phyloP scores from a whole-genome alignment of 2,888 invertebrate genomes.

The Oegoconia quadripuncta region DNA sequence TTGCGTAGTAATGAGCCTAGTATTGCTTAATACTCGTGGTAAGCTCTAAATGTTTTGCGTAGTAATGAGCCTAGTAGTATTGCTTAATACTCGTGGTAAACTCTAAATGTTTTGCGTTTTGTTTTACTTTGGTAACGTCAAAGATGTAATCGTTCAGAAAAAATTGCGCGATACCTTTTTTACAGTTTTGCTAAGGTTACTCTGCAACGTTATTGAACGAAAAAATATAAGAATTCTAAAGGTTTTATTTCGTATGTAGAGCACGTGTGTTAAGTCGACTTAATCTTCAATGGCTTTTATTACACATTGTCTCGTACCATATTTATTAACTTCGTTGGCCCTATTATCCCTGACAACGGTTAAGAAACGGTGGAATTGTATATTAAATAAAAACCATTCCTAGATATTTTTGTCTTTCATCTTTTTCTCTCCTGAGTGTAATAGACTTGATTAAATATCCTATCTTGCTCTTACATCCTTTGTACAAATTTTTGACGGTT shows the following conservation, averaged over 20 bases:
- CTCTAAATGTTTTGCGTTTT: too few relatives aligned
- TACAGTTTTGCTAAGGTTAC: not conserved
- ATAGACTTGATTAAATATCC: conserved; percentile 26
- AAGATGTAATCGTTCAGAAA: too few relatives aligned
- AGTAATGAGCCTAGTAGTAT: too few relatives aligned
- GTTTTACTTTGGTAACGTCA: too few relatives aligned
- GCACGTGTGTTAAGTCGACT: conserved; percentile 16
- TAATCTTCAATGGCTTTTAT: conserved; percentile 17
- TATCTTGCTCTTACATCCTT: conserved; percentile 36
- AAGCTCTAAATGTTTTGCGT: too few relatives aligned
- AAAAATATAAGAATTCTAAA: not conserved
- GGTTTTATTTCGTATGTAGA: conserved; percentile 7
- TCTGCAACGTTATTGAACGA: not conserved
- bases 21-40: too few relatives aligned
- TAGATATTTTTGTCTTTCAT: conserved; percentile 3
- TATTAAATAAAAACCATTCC: conserved; percentile 15
- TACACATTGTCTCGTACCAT: conserved; percentile 21
- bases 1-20: too few relatives aligned
- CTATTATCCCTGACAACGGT: conserved; percentile 14
- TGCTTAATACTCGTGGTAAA: too few relatives aligned
- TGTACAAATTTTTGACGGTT: conserved; percentile 59
- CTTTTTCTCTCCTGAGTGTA: conserved; percentile 12
- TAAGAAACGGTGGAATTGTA: conserved; percentile 15
- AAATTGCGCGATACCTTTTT: too few relatives aligned
- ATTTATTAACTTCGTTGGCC: conserved; percentile 8